Conservation (phyloP, 2,888 invertebrate species). For the Steinernema scapterisci region DNA sequence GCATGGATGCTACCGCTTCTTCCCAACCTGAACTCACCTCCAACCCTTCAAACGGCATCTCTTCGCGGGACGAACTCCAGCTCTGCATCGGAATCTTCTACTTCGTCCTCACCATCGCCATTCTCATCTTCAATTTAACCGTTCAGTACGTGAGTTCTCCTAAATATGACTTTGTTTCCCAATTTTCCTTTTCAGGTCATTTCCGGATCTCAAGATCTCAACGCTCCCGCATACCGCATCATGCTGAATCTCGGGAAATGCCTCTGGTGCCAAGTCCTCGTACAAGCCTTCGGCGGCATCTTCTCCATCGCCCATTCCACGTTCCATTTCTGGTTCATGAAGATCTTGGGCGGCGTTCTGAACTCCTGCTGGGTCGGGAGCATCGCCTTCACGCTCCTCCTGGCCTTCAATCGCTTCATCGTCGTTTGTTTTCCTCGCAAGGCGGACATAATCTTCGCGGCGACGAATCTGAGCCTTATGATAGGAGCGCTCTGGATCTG, state of each 20-base stretch:
- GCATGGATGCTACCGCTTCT: no score
- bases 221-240: not conserved
- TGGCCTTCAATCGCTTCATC: constrained; percentile 17
- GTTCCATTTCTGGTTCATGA: not conserved
- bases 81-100: not conserved
- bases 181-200: not conserved
- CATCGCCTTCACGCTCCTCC: constrained; percentile 14
- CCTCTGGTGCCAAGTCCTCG: not conserved
- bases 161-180: no score
- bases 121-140: not conserved
- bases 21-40: no score
- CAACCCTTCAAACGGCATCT: not conserved
- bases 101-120: not conserved
- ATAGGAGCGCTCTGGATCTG: not conserved
- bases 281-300: not conserved
- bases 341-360: not conserved
- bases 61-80: not conserved
- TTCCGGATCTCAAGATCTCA: not conserved
- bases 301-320: constrained; percentile 5
- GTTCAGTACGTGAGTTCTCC: not conserved
- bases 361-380: not conserved
- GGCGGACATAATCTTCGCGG: not conserved
- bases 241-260: not conserved
- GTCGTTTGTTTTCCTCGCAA: not conserved
- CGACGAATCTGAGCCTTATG: not conserved